A percentile compares a stretch with the other conserved stretches of the same genome.
phyloP scores from a whole-genome alignment of 2,113 vertebrate species.

The Ciconia stormi region DNA sequence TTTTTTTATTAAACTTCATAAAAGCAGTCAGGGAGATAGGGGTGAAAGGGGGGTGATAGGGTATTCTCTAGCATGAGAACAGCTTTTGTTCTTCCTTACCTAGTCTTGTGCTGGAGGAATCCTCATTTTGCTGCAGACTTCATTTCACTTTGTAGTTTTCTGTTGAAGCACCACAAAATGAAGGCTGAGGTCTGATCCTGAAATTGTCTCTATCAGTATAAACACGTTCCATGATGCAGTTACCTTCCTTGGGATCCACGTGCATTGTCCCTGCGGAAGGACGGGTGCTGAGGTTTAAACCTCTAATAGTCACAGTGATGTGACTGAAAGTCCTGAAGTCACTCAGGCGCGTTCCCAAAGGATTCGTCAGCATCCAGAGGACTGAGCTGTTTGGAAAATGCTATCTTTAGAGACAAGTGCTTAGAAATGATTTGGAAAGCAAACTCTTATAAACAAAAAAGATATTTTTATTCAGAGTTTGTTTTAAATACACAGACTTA shows the following conservation, averaged over 20 bases:
- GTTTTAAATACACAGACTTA: background rate
- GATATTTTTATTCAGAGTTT: background rate
- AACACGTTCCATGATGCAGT: background rate
- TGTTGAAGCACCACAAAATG: background rate
- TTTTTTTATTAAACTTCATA: slow-evolving; percentile 28
- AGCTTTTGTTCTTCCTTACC: background rate
- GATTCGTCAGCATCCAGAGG: background rate
- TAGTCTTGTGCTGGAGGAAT: background rate
- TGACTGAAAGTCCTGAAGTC: background rate
- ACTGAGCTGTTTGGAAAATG: background rate
- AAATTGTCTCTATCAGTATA: background rate
- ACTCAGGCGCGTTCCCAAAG: background rate
- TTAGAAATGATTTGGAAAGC: background rate
- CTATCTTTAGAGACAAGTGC: background rate
- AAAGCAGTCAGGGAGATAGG: background rate
- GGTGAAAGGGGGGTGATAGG: background rate
- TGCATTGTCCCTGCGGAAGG: background rate
- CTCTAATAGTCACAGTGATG: background rate
- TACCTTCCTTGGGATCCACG: background rate
- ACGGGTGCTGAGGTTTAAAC: background rate
- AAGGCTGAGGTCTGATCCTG: background rate
- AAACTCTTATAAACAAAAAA: background rate
- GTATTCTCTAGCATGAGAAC: background rate
- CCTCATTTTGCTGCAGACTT: background rate
- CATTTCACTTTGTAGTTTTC: background rate